phyloP scores from a whole-genome alignment of 2,113 vertebrate species.

The Alligator sinensis region DNA sequence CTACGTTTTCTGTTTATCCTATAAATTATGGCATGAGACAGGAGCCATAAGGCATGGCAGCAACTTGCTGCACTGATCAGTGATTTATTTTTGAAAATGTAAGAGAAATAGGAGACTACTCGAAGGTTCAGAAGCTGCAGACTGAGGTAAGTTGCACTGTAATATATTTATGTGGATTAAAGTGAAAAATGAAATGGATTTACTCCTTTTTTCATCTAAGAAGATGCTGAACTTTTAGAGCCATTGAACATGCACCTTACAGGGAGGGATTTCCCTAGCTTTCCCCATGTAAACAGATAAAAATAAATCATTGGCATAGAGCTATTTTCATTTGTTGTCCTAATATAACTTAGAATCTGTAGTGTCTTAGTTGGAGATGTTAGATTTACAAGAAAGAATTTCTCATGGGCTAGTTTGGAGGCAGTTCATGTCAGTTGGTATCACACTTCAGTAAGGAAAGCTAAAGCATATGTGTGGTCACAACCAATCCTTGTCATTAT shows the following conservation, averaged over 20 bases:
- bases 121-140: neutral
- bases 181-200: neutral
- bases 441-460: slow-evolving; percentile 56
- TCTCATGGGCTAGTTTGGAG: slow-evolving; percentile 21
- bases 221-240: neutral
- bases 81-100: neutral
- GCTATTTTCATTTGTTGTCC: neutral
- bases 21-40: neutral
- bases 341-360: slow-evolving; percentile 12
- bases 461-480: slow-evolving; percentile 77
- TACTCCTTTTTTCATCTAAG: neutral
- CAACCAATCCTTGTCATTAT: slow-evolving; percentile 72
- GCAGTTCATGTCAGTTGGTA: slow-evolving; percentile 23
- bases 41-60: too few relatives aligned
- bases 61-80: neutral
- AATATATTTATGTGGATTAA: neutral
- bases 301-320: neutral
- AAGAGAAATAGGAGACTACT: neutral
- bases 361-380: neutral
- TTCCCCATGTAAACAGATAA: neutral
- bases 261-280: neutral
- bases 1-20: neutral
- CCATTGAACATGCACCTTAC: neutral
- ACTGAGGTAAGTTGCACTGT: neutral
- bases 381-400: neutral